Percentiles rank a stretch among this genome's conserved stretches.
These are phyloP conservation scores for Leptodactylus fallax DNA, from an alignment of 2,797 vertebrate genomes.

Conservation along the genomic window DNA sequence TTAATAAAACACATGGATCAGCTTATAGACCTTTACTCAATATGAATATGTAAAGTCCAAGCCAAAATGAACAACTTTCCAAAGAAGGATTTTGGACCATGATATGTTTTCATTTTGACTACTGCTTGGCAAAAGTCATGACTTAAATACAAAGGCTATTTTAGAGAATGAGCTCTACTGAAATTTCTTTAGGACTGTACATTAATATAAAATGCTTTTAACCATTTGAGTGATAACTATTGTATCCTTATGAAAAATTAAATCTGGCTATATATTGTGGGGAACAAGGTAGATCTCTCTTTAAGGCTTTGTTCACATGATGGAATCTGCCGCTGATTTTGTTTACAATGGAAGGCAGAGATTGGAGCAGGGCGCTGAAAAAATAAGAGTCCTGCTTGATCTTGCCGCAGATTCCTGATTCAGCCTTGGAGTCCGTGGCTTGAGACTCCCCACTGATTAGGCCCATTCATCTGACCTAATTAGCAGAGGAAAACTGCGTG, in stretches of 20 bases:
- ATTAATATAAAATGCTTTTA: constrained; percentile 13
- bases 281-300: no score
- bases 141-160: constrained; percentile 42
- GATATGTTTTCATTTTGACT: constrained; percentile 54
- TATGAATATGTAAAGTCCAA: constrained; percentile 44
- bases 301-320: no score
- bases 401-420: no score
- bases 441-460: no score
- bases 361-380: no score
- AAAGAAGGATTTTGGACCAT: constrained; percentile 52
- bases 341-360: no score
- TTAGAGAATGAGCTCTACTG: constrained; percentile 10
- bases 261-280: not conserved
- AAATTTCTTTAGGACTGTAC: not conserved
- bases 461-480: no score
- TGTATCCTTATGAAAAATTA: not conserved
- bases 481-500: no score
- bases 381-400: no score
- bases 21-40: constrained; percentile 53
- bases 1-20: constrained; percentile 55
- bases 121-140: constrained; percentile 52
- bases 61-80: constrained; percentile 53
- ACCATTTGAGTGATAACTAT: not conserved
- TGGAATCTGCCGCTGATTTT: no score
- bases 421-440: no score